These are phyloP conservation scores for Bombycilla garrulus DNA, from an alignment of 2,113 vertebrate genomes.

Conservation along the genomic window DNA sequence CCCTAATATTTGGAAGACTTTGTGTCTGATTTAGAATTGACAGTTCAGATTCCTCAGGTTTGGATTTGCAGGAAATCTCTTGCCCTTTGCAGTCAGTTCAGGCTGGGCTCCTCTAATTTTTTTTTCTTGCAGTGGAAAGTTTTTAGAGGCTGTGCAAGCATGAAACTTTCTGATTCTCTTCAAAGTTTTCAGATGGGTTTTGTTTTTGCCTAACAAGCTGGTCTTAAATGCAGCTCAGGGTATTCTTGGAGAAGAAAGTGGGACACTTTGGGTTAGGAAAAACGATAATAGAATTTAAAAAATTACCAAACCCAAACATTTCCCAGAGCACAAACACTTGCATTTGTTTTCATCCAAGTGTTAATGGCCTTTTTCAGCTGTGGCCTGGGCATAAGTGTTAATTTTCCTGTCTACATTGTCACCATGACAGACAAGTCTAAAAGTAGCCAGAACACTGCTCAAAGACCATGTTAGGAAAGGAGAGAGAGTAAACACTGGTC, in stretches of 20 bases:
- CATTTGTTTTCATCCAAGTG: conserved; percentile 33
- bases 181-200: conserved; percentile 5
- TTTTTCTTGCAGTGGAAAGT: not conserved
- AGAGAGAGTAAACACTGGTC: conserved; percentile 27
- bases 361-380: conserved; percentile 59
- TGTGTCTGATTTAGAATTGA: not conserved
- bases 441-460: conserved; percentile 45
- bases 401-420: conserved; percentile 38
- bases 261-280: not conserved
- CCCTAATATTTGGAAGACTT: not conserved
- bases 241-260: conserved; percentile 20
- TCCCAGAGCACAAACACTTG: conserved; percentile 41
- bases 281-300: not conserved
- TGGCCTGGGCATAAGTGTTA: not conserved
- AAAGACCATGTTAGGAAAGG: conserved; percentile 37
- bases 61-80: not conserved
- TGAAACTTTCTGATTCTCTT: not conserved
- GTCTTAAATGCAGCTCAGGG: not conserved
- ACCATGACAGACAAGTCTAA: conserved; percentile 32
- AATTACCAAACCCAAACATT: not conserved
- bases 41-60: not conserved
- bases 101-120: not conserved
- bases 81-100: not conserved
- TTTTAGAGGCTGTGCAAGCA: not conserved
- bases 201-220: not conserved